Percentiles rank a stretch among this genome's conserved stretches.
phyloP scores from a whole-genome alignment of 1,140 invertebrate genomes.

The Uloborus diversus region DNA sequence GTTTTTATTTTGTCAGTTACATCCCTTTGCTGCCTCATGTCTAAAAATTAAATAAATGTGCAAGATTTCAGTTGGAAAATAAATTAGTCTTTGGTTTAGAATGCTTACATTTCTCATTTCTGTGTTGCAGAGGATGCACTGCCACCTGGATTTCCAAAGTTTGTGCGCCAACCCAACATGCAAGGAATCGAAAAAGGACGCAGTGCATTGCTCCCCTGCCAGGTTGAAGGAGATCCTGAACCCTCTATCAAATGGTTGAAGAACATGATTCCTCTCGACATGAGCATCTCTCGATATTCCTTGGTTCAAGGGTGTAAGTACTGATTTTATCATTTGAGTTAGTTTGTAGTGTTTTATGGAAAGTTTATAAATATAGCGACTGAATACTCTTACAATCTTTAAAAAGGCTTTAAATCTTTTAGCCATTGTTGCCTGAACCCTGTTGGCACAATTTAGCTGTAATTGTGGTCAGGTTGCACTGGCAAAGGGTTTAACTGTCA shows the following conservation, averaged over 20 bases:
- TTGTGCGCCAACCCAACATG: slow-evolving; percentile 82
- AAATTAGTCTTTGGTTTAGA: too few species aligned
- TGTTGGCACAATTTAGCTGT: too few species aligned
- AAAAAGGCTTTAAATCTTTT: too few species aligned
- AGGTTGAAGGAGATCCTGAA: slow-evolving; percentile 83
- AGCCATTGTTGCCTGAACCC: too few species aligned
- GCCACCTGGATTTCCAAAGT: slow-evolving; percentile 89
- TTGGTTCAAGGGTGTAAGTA: slow-evolving; percentile 76
- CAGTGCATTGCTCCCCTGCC: slow-evolving; percentile 85
- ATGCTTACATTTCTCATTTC: too few species aligned
- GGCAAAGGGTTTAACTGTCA: too few species aligned
- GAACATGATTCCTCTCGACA: slow-evolving; percentile 87
- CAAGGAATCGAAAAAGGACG: slow-evolving; percentile 95
- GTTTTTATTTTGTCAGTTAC: too few species aligned
- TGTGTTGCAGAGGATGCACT: slow-evolving; percentile 63
- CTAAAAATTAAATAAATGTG: too few species aligned
- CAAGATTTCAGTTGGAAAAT: too few species aligned
- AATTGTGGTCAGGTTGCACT: too few species aligned
- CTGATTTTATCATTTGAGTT: background rate
- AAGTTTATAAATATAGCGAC: slow-evolving; percentile 60
- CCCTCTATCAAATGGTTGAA: slow-evolving; percentile 92
- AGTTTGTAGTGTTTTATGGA: background rate
- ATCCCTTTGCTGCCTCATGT: too few species aligned
- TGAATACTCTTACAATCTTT: too few species aligned
- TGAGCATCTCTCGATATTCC: slow-evolving; percentile 84